These are phyloP conservation scores for Crepidodera aurea DNA, from an alignment of 2,888 invertebrate genomes.

Conservation along the genomic window DNA sequence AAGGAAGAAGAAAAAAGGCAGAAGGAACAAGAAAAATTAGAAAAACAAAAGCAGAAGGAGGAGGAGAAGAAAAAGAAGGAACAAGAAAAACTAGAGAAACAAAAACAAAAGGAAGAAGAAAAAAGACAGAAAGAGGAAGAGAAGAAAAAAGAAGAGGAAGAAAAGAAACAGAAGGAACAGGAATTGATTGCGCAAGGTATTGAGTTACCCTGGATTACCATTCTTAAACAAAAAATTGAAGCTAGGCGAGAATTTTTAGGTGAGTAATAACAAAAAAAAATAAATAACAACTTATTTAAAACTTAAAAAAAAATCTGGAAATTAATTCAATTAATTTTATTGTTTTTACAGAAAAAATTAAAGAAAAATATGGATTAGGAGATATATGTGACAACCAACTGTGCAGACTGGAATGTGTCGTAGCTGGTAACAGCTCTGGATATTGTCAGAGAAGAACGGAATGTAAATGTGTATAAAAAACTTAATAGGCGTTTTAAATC, in stretches of 20 bases:
- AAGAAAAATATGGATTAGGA: conserved; percentile 12
- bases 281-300: no score
- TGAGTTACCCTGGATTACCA: conserved; percentile 9
- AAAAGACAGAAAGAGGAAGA: not conserved
- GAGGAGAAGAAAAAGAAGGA: not conserved
- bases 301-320: no score
- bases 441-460: conserved; percentile 1
- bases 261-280: conserved; percentile 5
- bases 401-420: conserved; percentile 11
- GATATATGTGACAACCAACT: conserved; percentile 5
- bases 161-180: not conserved
- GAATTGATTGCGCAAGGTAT: not conserved
- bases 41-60: not conserved
- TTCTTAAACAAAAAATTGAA: conserved; percentile 6
- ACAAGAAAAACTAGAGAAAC: not conserved
- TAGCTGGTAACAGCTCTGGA: not conserved
- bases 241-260: conserved; percentile 16
- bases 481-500: not conserved
- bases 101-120: not conserved
- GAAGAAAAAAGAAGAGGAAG: no score
- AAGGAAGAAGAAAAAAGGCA: conserved; percentile 6
- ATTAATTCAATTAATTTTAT: not conserved
- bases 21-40: not conserved
- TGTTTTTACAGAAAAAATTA: conserved; percentile 15
- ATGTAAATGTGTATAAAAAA: conserved; percentile 6